These are phyloP conservation scores for Decapterus maruadsi DNA, from an alignment of 2,797 vertebrate genomes.

Conservation along the genomic window DNA sequence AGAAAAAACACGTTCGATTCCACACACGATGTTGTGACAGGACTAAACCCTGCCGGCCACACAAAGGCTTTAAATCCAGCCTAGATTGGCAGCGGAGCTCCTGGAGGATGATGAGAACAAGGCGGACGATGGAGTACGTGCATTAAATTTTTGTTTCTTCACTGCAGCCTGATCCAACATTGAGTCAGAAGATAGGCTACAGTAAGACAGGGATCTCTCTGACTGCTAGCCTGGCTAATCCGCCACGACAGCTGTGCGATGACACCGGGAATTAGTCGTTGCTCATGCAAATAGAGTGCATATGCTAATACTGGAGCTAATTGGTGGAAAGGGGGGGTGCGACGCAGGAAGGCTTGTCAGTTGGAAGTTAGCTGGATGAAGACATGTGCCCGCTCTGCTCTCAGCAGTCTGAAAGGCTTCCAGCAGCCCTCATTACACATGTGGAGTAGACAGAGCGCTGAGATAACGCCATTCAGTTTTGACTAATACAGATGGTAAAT, in stretches of 20 bases:
- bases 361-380: constrained; percentile 63
- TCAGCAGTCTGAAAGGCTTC: constrained; percentile 59
- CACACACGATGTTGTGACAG: background rate
- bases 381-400: constrained; percentile 50
- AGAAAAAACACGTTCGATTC: constrained; percentile 15
- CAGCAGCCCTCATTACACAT: constrained; percentile 59
- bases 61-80: constrained; percentile 12
- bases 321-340: constrained; percentile 56
- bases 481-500: constrained; percentile 63
- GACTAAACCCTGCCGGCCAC: constrained; percentile 12
- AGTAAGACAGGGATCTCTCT: constrained; percentile 49
- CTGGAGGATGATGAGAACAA: constrained; percentile 14
- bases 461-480: constrained; percentile 34
- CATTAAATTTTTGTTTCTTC: constrained; percentile 32
- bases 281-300: constrained; percentile 77
- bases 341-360: constrained; percentile 54
- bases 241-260: constrained; percentile 77
- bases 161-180: constrained; percentile 38
- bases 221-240: constrained; percentile 74
- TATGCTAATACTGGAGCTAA: constrained; percentile 81
- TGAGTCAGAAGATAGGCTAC: constrained; percentile 37
- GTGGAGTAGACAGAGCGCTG: constrained; percentile 29
- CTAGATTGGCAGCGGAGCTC: background rate
- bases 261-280: constrained; percentile 79
- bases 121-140: background rate